These are phyloP conservation scores for Acestrorhynchus altus DNA, from an alignment of 2,797 vertebrate genomes.

Conservation along the genomic window DNA sequence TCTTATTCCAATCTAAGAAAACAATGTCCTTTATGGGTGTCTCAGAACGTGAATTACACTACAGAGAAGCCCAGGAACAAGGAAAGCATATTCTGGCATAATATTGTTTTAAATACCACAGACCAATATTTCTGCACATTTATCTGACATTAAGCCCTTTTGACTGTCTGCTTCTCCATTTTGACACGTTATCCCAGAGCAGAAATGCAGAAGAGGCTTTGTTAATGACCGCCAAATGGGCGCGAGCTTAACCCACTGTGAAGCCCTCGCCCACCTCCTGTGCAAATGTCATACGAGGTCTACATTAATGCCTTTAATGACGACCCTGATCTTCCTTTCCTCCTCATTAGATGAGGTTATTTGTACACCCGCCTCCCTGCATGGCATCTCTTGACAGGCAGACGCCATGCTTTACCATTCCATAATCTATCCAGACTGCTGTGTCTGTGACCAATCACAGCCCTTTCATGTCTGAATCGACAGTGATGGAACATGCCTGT, in stretches of 20 bases:
- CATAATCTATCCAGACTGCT: slow-evolving; percentile 73
- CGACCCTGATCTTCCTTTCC: neutral
- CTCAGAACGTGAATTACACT: no score
- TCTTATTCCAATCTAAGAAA: no score
- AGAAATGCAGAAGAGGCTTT: neutral
- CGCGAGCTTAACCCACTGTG: neutral
- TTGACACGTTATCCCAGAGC: neutral
- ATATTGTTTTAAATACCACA: no score
- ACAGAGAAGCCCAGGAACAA: no score
- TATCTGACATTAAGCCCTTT: neutral
- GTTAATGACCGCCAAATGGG: neutral
- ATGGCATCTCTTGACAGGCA: slow-evolving; percentile 50
- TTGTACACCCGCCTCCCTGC: neutral
- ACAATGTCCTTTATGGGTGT: no score
- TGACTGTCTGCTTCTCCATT: neutral
- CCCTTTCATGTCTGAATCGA: slow-evolving; percentile 67
- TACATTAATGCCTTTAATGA: slow-evolving; percentile 9
- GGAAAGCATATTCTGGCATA: no score
- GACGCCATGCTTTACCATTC: slow-evolving; percentile 64
- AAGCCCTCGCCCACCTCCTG: neutral
- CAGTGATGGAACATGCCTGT: slow-evolving; percentile 61
- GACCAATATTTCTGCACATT: neutral
- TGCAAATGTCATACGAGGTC: neutral
- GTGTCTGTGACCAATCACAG: slow-evolving; percentile 73
- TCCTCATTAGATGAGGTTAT: slow-evolving; percentile 5